These are phyloP conservation scores for Cygnus buccinator DNA, from an alignment of 2,113 vertebrate species.

Conservation along the genomic window DNA sequence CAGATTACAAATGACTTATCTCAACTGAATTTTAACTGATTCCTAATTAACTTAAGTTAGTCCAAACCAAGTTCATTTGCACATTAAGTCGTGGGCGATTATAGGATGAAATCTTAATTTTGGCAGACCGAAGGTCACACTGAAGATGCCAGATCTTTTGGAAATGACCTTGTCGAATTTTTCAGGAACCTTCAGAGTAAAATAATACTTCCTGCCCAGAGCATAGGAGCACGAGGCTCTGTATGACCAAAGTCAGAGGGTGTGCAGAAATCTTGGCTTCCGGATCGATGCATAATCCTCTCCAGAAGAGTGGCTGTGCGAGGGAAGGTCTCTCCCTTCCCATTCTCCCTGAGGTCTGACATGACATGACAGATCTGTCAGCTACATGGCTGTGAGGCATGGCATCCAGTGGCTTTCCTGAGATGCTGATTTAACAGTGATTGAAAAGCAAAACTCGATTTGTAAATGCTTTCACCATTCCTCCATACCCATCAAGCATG, in stretches of 20 bases:
- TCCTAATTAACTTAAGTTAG: background rate
- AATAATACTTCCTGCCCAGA: background rate
- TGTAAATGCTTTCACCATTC: background rate
- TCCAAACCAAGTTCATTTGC: background rate
- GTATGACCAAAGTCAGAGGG: background rate
- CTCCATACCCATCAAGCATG: background rate
- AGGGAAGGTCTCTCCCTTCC: background rate
- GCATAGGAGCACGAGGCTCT: rapidly evolving
- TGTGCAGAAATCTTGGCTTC: background rate
- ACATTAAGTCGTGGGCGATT: background rate
- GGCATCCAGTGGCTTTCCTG: background rate
- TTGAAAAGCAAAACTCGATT: background rate
- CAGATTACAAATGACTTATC: background rate
- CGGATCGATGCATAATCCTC: background rate
- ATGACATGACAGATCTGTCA: background rate
- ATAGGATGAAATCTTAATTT: background rate
- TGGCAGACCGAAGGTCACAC: background rate
- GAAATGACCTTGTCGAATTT: background rate
- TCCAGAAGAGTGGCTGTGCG: rapidly evolving
- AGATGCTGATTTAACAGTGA: background rate
- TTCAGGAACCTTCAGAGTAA: background rate
- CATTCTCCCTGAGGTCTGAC: background rate
- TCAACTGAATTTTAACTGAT: background rate
- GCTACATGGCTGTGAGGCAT: background rate
- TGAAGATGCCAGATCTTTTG: background rate